Evolutionary conservation across 1,140 invertebrate genomes (phyloP).

Genomic region (Bombus consobrinus): DNA sequence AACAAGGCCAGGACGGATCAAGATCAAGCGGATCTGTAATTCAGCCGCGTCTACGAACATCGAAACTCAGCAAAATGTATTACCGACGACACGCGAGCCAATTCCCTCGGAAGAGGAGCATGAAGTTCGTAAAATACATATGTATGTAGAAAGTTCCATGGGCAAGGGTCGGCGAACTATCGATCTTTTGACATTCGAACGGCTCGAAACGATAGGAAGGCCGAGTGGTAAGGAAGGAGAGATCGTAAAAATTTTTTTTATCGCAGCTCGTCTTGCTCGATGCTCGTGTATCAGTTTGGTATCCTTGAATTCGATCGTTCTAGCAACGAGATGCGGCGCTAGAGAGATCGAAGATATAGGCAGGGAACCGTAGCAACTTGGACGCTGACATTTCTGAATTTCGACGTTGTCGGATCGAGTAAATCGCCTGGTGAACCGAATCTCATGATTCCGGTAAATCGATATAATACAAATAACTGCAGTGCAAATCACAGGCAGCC

Average conservation of each 20-base stretch:
- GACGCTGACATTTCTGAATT: slow-evolving; percentile 30
- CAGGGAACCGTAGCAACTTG: slow-evolving; percentile 35
- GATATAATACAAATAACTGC: slow-evolving; percentile 47
- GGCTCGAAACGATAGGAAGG: not conserved
- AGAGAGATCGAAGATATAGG: not conserved
- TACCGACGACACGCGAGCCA: slow-evolving; percentile 41
- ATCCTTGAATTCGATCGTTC: slow-evolving; percentile 34
- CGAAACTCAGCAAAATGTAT: slow-evolving; percentile 13
- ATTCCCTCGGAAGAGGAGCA: not conserved
- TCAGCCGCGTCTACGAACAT: not conserved
- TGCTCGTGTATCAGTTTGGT: not conserved
- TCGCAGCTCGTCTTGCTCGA: not conserved
- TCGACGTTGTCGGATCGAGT: slow-evolving; percentile 8
- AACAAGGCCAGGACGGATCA: slow-evolving; percentile 1
- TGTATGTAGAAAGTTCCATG: not conserved
- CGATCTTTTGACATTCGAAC: slow-evolving; percentile 42
- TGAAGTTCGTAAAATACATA: slow-evolving; percentile 27
- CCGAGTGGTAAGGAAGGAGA: not conserved
- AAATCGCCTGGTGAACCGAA: slow-evolving; percentile 42
- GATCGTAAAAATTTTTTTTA: slow-evolving; percentile 20
- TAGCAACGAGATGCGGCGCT: not conserved
- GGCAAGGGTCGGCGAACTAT: slow-evolving; percentile 36
- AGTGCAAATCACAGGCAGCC: slow-evolving; percentile 34
- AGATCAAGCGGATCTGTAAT: slow-evolving; percentile 8
- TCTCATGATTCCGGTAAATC: slow-evolving; percentile 15